Base-by-base conservation (phyloP, 2,888 invertebrate genomes). In the Flabesymbios commensalis region DNA sequence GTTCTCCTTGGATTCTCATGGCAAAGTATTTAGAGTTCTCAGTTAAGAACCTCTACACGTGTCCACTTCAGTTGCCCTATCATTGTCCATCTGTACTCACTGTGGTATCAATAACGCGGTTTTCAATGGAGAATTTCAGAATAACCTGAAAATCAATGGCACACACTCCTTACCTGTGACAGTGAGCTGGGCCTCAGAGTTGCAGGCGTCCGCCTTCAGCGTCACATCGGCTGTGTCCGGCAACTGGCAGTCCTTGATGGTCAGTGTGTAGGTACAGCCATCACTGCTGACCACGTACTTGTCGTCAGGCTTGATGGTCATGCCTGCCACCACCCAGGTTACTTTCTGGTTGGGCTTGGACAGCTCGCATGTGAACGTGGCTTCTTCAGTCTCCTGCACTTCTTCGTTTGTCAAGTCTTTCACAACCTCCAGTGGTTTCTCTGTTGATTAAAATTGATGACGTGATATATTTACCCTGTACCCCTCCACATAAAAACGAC, bases 271-370 rank as follows among this genome's bases (percentile, higher is more conserved):
- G 10, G 32, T 42, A 26, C 14, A 24, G 7, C 52, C 65, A 10
- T 65, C 32, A 7, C 28, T 39, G 14, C 19, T 14, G 14, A 64
- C 56, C 33, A 17, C 29, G 36, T 57, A 67, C 33, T 63, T 59
- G 42, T 67, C 54, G 22, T 58, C 42, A 10, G 58, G 36, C n/a
- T 26, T 39, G 54, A 67, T 52, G 24, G 54, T 22, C 22, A 55
- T 45, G 47, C 60, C 60, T 19, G 28, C 32, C 19, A 55, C 22
- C 17, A 26, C 39, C 95, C 95, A 96, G 57, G 88, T 88, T 0
- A 94, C 91, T 63, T 89, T 87, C 10, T 89, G 87, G 70, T 89
- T 87, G 59, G 90, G 88, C 70, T 89, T 88, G 0, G 93, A 92
- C 56, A 95, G 84, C 84, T 93, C 89, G 7, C 94, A 92, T 4